Evolutionary conservation across 2,113 vertebrate species (phyloP).

Genomic region (Charina bottae): DNA sequence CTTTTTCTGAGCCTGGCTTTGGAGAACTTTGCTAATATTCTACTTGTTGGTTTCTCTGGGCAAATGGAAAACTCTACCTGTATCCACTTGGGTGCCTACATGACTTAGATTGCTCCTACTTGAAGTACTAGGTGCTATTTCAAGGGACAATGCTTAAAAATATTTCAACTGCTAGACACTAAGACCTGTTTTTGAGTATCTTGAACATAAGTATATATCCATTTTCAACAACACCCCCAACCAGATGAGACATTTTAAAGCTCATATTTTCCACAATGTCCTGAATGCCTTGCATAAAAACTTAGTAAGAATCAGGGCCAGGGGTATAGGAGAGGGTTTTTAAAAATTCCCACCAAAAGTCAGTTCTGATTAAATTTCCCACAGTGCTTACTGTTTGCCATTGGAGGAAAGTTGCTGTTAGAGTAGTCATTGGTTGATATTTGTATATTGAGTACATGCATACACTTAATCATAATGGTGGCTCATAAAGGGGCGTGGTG

Average conservation of each 20-base stretch:
- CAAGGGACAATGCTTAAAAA: neutral
- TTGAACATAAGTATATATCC: neutral
- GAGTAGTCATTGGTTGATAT: neutral
- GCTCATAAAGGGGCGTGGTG: too few species aligned
- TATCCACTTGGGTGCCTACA: neutral
- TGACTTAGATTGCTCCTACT: neutral
- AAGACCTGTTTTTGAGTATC: neutral
- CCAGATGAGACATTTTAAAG: too few species aligned
- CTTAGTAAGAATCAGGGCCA: too few species aligned
- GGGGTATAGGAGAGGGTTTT: too few species aligned
- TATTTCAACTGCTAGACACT: neutral
- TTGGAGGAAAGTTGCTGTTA: neutral
- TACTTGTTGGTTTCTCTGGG: neutral
- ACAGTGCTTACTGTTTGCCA: neutral
- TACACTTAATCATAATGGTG: too few species aligned
- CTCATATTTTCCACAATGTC: too few species aligned
- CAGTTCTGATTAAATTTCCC: neutral
- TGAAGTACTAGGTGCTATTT: neutral
- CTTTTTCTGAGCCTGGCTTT: neutral
- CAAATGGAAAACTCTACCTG: neutral
- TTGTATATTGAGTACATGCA: neutral
- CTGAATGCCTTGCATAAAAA: too few species aligned
- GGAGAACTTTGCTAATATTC: neutral
- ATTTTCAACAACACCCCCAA: too few species aligned
- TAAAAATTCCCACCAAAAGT: too few species aligned